Evolutionary conservation across 2,888 invertebrate genomes (phyloP), one percentile per base, ranked within the genome.

Genomic region (Ormyrus pomaceus): DNA sequence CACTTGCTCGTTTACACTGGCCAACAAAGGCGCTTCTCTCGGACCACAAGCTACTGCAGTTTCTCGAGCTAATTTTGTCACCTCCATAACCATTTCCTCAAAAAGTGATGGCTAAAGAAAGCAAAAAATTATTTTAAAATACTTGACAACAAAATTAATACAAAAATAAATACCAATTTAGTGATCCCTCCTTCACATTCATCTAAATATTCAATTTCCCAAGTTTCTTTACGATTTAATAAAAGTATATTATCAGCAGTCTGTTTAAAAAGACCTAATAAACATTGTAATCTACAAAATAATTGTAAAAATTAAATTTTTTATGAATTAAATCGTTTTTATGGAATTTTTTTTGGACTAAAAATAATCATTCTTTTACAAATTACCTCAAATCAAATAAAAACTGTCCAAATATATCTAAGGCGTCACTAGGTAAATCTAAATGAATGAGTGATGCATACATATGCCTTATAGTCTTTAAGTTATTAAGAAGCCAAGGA

Each of bases 401-500:
- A 62, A 98, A 93, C 83, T 94, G 94, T 86, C 96, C 95, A 71
- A 98, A 94, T 80, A 97, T 94, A 85, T 96, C 96, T 74, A 97
- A 92, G 5, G 97, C 96, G 91, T 98, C 97, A 75, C 95, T 95
- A 0, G 97, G 97, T 79, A 98, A 92, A 90, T 98, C 98, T 56
- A 98, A 92, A 80, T 95, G 94, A 83, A 97, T 94, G 45, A 98
- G 91, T 6, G 95, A 94, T 58, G 95, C 94, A 87, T 97, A 96
- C 66, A 96, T 95, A 73, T 95, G 95, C 81, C 96, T 92, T 58
- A 98, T 94, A 85, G 95, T 94, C 66, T 96, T 93, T 71, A 98
- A 92, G 90, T 97, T 96, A 87, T 95, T 95, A 0, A 96, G 94
- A 61, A 96, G 92, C 95, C 96, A 96, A 7, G 94, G 91, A 83